Percentiles rank a stretch among this genome's conserved stretches.
phyloP scores from a whole-genome alignment of 2,797 vertebrate species.

The Prionace glauca region DNA sequence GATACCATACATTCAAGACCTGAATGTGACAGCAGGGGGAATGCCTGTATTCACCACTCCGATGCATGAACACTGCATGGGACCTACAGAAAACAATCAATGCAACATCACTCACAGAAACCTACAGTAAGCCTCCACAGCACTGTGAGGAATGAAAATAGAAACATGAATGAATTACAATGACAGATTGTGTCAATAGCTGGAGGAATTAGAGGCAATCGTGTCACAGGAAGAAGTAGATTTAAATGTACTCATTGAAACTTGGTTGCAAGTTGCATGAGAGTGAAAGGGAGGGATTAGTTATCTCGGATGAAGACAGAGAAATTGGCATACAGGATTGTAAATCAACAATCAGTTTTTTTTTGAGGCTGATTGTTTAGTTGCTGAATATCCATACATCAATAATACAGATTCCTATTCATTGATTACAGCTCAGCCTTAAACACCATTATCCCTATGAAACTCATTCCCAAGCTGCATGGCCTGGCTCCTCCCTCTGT shows the following conservation, averaged over 20 bases:
- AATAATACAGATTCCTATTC: neutral
- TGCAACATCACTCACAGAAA: too few species aligned
- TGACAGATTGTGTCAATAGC: neutral
- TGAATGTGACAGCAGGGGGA: too few species aligned
- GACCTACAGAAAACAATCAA: too few species aligned
- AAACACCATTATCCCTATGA: too few species aligned
- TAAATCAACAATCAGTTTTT: neutral
- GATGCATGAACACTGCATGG: too few species aligned
- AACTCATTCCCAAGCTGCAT: too few species aligned
- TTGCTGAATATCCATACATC: neutral
- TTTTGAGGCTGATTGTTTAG: neutral
- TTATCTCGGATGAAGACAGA: neutral
- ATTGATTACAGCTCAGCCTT: too few species aligned
- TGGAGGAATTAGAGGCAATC: neutral
- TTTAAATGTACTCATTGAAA: neutral
- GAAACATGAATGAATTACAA: neutral
- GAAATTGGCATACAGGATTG: neutral
- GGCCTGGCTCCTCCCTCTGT: too few species aligned
- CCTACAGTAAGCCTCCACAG: too few species aligned
- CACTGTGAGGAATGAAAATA: neutral
- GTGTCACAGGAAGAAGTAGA: too few species aligned
- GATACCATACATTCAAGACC: too few species aligned
- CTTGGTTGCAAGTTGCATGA: neutral
- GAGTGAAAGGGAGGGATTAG: neutral
- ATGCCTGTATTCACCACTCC: too few species aligned